phyloP scores from a whole-genome alignment of 1,140 invertebrate genomes.

The Eurytemora carolleeae region DNA sequence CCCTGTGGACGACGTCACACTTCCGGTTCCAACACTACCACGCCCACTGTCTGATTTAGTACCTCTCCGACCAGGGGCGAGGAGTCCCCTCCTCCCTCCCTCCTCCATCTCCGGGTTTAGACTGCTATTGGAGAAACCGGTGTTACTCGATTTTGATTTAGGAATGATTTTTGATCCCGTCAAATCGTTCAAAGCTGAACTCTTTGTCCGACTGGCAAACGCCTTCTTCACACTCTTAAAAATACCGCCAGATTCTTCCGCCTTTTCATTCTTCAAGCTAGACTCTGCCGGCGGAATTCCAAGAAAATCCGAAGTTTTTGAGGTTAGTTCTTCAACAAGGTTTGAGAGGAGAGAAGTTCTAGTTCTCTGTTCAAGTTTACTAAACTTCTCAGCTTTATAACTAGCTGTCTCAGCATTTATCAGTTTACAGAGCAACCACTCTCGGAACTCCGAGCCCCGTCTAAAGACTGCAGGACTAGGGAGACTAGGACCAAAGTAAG shows the following conservation, averaged over 20 bases:
- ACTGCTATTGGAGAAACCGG: background rate
- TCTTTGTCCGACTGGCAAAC: slow-evolving; percentile 2
- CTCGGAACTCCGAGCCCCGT: slow-evolving; percentile 65
- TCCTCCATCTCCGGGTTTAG: too few species aligned
- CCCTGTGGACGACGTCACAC: background rate
- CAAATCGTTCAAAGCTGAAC: background rate
- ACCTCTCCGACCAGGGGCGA: background rate
- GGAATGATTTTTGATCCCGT: background rate
- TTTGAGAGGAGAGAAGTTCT: slow-evolving; percentile 65
- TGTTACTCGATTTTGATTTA: background rate
- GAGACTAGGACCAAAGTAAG: slow-evolving; percentile 79
- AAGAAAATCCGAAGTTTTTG: slow-evolving; percentile 66
- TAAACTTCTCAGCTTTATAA: slow-evolving; percentile 90
- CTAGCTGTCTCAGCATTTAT: slow-evolving; percentile 94
- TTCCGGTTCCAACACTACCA: background rate
- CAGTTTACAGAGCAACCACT: slow-evolving; percentile 87
- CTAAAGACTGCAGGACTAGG: slow-evolving; percentile 68
- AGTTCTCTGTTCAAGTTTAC: slow-evolving; percentile 76
- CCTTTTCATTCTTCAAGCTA: slow-evolving; percentile 21
- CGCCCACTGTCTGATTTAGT: background rate
- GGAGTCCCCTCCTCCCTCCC: background rate
- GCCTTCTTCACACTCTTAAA: slow-evolving; percentile 6
- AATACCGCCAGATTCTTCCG: background rate
- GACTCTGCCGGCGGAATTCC: slow-evolving; percentile 28
- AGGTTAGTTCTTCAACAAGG: slow-evolving; percentile 62